phyloP scores from a whole-genome alignment of 64 coral and sea anemone genomes.

The Pocillopora verrucosa region DNA sequence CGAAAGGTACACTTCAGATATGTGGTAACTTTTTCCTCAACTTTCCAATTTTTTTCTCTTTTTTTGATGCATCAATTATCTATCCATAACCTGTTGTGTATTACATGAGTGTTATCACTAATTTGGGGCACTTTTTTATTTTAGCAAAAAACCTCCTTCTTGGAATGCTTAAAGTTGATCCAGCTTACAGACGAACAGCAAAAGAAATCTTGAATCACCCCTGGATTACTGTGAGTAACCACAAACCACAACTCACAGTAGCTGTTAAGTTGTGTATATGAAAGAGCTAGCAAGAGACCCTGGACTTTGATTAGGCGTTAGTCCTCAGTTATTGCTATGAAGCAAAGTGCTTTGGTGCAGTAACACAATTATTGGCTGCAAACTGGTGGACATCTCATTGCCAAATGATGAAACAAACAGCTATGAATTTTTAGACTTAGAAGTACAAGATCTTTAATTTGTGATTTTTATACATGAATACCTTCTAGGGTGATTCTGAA shows the following conservation, averaged over 20 bases:
- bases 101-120: background rate
- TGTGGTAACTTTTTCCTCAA: too few relatives aligned
- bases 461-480: background rate
- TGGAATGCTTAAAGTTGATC: conserved; percentile 98
- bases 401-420: background rate
- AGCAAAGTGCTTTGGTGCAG: too few relatives aligned
- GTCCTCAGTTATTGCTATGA: too few relatives aligned
- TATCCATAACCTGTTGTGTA: background rate
- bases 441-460: background rate
- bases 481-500: conserved; percentile 61
- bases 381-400: too few relatives aligned
- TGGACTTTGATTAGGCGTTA: too few relatives aligned
- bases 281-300: too few relatives aligned
- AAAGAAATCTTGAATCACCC: conserved; percentile 93
- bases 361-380: too few relatives aligned
- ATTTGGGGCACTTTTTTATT: background rate
- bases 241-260: background rate
- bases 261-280: too few relatives aligned
- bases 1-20: too few relatives aligned
- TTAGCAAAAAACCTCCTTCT: conserved; percentile 91
- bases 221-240: conserved; percentile 87
- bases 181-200: conserved; percentile 86
- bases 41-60: background rate
- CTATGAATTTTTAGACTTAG: background rate
- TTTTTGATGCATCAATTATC: background rate